Base-by-base conservation (phyloP, 2,888 invertebrate species). In the Lepas anatifera region DNA sequence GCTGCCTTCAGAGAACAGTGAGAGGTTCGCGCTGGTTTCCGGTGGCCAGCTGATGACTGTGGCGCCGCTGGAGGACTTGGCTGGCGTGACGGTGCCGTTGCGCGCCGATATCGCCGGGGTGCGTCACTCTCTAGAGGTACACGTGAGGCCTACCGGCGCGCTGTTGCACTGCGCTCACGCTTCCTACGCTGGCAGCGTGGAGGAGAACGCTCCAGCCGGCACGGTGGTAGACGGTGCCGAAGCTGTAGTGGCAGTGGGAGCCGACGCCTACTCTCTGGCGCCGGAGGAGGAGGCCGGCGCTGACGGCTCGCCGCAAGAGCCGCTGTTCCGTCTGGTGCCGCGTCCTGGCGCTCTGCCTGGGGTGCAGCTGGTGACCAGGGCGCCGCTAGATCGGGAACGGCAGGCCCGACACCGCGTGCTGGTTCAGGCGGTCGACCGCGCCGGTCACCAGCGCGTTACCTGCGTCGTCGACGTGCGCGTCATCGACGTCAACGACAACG, bases 1-100 rank as follows among this genome's bases (percentile, higher is more conserved):
- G 35, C 35, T 58, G 58, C 58, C 58, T 7, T 18, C 32, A 6
- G 35, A 32, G 74, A 90, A 87, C 79, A 88, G 89, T 67, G 87
- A 90, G 75, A 93, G 88, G 81, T 94, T 95, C 80, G 89, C 94
- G 16, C 87, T 94, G 74, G 85, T 94, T 71, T 87, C 89, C 75
- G 89, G 92, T 79, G 94, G 94, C 69, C 86, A 92, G 70, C 87
- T 95, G 71, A 95, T 94, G 92, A 93, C 93, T 66, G 93, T 92
- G 37, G 87, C 90, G 50, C 91, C 92, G 78, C 84, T 94, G 58
- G 86, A 87, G 69, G 90, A 92, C 22, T 81, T 94, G 72, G 86
- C 92, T 72, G 88, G 92, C 79, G 86, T 87, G 74, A 90, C 90
- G 0, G 87, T 93, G 37, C 88, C 90, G 78, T 84, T 93, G 71